Evolutionary conservation across 2,113 vertebrate genomes (phyloP).

Genomic region (Passer domesticus): DNA sequence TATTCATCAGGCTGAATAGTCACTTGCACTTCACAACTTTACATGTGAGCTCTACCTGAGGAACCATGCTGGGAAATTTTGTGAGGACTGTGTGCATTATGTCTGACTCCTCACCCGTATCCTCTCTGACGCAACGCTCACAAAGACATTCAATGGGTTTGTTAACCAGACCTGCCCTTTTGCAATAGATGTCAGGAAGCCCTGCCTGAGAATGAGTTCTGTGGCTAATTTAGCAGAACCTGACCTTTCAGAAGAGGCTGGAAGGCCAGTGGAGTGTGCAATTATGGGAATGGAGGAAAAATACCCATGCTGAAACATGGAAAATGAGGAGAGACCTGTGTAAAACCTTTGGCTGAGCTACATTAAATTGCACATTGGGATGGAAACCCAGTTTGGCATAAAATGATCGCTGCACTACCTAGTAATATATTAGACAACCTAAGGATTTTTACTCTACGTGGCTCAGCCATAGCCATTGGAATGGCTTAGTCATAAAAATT

Average conservation of each 20-base stretch:
- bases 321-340: not conserved
- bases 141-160: not conserved
- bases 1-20: not conserved
- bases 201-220: not conserved
- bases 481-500: not conserved
- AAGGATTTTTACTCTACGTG: not conserved
- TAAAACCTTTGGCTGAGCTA: not conserved
- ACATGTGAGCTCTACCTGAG: not conserved
- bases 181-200: accelerated
- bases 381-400: not conserved
- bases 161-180: not conserved
- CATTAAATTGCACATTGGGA: not conserved
- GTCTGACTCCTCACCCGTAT: not conserved
- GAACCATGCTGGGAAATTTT: not conserved
- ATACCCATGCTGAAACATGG: not conserved
- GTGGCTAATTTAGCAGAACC: not conserved
- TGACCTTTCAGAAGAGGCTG: constrained; percentile 5
- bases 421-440: not conserved
- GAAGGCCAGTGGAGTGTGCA: not conserved
- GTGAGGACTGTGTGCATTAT: not conserved
- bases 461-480: not conserved
- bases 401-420: not conserved
- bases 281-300: not conserved
- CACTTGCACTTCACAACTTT: not conserved
- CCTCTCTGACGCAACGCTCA: not conserved